Base-by-base conservation (phyloP, 2,113 vertebrate species). In the Dipodomys merriami region DNA sequence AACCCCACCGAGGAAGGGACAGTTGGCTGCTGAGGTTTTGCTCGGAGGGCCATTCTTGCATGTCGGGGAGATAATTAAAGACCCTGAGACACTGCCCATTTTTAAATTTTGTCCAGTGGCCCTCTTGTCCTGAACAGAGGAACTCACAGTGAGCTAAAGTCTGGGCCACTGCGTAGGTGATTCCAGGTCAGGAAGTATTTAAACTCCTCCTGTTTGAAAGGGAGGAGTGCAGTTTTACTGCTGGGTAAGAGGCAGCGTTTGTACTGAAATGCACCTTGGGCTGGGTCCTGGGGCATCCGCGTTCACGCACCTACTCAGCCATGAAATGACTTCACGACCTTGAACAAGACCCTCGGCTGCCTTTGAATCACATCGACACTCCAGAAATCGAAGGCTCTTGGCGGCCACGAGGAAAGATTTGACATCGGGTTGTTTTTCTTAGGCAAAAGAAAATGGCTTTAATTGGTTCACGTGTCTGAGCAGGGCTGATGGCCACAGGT, bases 61-160 rank as follows among this genome's bases (percentile, higher is more conserved):
- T 92, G 86, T 91, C 89, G 78, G 76, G 16, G 29, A 95, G 69
- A 53, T 74, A 83, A 82, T 97, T 94, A 96, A 57, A 90, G 84
- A 27, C 6, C 7, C 23, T 29, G 81, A 22, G 93, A 96, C 90
- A 96, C 62, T 93, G 69, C 72, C 78, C 69, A 83, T 95, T 94
- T 87, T 91, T 76, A 86, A 86, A 88, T 84, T 71, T 60, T 12
- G 57, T 78, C 79, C 83, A 78, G 16, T 71, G 86, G 33, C 10
- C 35, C 18, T 65, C 13, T 69, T 82, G 78, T 79, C 85, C 53
- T n/a, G 29, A 67, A 35, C 23, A 82, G 79, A 87, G 0, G 27
- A 84, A 12, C 81, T 39, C 23, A 67, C 27, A 7, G 25, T 20
- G 46, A 67, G 22, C 72, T 53, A 81, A 86, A 49, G 62, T 81